Base-by-base conservation (phyloP, 2,797 vertebrate genomes). In the Melanotaenia nigrans region DNA sequence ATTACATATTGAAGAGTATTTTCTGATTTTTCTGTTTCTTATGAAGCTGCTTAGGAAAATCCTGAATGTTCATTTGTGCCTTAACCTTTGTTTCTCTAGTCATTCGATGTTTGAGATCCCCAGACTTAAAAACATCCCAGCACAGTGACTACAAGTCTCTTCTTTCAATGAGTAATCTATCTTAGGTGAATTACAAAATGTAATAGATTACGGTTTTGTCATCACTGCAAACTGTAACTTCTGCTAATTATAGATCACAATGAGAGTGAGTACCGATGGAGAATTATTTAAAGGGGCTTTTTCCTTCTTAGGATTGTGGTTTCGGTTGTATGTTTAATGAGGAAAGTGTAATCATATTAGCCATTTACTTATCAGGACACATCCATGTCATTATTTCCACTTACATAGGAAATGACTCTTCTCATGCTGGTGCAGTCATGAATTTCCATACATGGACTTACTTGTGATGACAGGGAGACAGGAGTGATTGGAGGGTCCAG, bases 401-500 rank as follows among this genome's bases (percentile, higher is more conserved):
- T 22, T 53, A 33, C 22, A 75, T 30, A 36, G 40, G 18, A 24
- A 13, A 10, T 60, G 36, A 63, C 28, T 47, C 13, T 30, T 14
- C 69, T 58, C 36, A 30, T 13, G 40, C 3, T 12, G 1, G 1
- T 33, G 1, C 5, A 24, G 16, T 20, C 4, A 28, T 49, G 22
- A 0, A 4, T 47, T 22, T 59, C 8, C 2, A 49, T 6, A 13
- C 11, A 16, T n/a, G 13, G 22, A 71, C 91, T 85, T 40, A 95
- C 95, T 73, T 93, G 94, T 73, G 91, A 85, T 42, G 93, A 80
- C 42, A 93, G 74, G 0, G 96, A 79, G 51, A 97, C 94, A 82
- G 83, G 30, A 81, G 85, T 24, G 57, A 97, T 91, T 40, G 94
- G 73, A n/a, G 96, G 87, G 65, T 98, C 96, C 82, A 97, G 82